phyloP scores from a whole-genome alignment of 1,140 invertebrate species.

The Bombus vancouverensis region DNA sequence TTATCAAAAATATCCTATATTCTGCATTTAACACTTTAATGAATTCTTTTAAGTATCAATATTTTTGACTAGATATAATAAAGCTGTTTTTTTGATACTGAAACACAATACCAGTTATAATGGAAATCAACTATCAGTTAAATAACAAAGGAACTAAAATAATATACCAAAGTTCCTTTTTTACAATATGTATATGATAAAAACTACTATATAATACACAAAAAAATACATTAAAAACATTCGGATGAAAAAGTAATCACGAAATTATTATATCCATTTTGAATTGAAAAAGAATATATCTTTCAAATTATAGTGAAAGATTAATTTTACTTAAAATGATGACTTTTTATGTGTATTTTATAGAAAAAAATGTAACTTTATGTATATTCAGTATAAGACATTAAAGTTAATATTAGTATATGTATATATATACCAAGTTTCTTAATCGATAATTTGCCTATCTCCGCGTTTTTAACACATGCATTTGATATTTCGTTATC shows the following conservation, averaged over 20 bases:
- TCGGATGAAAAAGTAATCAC: neutral
- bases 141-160: neutral
- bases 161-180: neutral
- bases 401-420: slow-evolving; percentile 9
- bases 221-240: neutral
- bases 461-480: neutral
- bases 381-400: neutral
- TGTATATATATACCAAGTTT: slow-evolving; percentile 20
- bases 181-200: neutral
- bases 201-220: neutral
- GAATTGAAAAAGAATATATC: slow-evolving; percentile 15
- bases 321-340: slow-evolving; percentile 6
- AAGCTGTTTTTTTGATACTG: neutral
- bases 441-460: neutral
- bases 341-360: neutral
- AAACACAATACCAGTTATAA: neutral
- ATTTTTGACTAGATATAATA: slow-evolving; percentile 34
- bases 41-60: slow-evolving; percentile 1
- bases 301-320: neutral
- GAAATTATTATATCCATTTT: neutral
- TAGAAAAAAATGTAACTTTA: slow-evolving; percentile 1
- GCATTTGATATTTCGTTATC: neutral
- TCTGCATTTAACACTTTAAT: neutral
- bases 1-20: slow-evolving; percentile 7
- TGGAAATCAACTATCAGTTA: neutral